Evolutionary conservation across 2,888 invertebrate species (phyloP).

Genomic region (Chrysina gloriosa): DNA sequence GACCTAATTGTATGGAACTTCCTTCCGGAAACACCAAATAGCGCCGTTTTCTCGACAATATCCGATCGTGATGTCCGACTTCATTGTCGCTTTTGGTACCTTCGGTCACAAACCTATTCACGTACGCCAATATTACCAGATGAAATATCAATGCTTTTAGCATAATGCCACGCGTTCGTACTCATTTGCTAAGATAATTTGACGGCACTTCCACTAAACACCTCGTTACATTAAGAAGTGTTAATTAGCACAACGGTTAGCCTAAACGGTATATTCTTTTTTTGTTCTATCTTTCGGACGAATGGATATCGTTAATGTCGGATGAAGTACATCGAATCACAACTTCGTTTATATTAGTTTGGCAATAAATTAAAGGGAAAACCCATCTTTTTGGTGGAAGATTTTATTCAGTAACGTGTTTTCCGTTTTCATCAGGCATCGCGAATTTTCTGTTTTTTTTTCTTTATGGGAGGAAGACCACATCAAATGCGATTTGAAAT

Average conservation of each 20-base stretch:
- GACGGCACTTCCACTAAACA: background rate
- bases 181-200: conserved; percentile 23
- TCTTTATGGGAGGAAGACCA: too few relatives aligned
- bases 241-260: conserved; percentile 20
- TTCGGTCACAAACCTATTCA: background rate
- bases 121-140: background rate
- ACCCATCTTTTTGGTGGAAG: too few relatives aligned
- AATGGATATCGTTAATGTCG: too few relatives aligned
- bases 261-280: conserved; percentile 1
- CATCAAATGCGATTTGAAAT: too few relatives aligned
- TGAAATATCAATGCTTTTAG: background rate
- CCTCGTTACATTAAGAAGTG: background rate
- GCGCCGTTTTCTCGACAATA: conserved; percentile 59
- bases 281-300: conserved; percentile 15
- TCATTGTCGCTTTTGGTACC: background rate
- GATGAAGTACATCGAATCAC: too few relatives aligned
- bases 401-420: too few relatives aligned
- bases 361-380: too few relatives aligned
- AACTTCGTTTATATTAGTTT: background rate
- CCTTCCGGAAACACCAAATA: conserved; percentile 64
- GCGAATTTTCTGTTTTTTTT: too few relatives aligned
- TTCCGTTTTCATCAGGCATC: too few relatives aligned
- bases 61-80: background rate
- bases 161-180: conserved; percentile 4
- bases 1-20: conserved; percentile 64